Conservation (phyloP, 1,140 invertebrate species). For the Drosophila punjabiensis region DNA sequence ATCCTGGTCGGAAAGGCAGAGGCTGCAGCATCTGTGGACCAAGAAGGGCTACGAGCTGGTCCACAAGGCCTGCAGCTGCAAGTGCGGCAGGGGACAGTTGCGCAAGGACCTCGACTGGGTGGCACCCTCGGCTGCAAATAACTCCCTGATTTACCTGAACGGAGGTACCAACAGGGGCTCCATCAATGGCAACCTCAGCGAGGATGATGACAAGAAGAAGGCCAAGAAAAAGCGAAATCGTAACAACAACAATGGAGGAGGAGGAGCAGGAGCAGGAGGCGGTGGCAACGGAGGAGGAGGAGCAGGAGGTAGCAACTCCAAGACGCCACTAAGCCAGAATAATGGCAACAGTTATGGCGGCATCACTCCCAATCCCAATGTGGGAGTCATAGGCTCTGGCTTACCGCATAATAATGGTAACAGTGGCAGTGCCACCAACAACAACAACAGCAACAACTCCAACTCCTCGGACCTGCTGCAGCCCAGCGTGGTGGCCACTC, state of each 20-base stretch:
- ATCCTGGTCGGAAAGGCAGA: conserved; percentile 97
- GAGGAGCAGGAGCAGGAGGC: neutral
- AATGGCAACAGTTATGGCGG: conserved; percentile 41
- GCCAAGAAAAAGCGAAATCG: conserved; percentile 91
- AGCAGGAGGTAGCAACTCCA: conserved; percentile 8
- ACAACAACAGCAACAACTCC: conserved; percentile 10
- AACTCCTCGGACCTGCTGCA: conserved; percentile 27
- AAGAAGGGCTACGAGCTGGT: conserved; percentile 98
- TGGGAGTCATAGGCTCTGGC: conserved; percentile 80
- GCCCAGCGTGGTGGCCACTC: conserved; percentile 56
- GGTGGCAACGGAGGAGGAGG: neutral
- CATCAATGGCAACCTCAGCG: conserved; percentile 52
- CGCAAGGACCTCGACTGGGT: conserved; percentile 98
- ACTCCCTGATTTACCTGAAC: conserved; percentile 26
- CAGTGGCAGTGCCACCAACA: conserved; percentile 37
- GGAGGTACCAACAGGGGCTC: conserved; percentile 27
- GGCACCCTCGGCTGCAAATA: conserved; percentile 85
- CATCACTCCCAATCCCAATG: conserved; percentile 73
- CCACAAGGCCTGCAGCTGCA: conserved; percentile 94
- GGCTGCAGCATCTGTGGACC: conserved; percentile 98
- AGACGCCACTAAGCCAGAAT: conserved; percentile 50
- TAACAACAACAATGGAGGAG: conserved; percentile 67
- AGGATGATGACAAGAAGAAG: conserved; percentile 88
- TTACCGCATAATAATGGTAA: conserved; percentile 73
- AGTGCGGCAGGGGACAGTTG: conserved; percentile 95